Evolutionary conservation across 1,140 invertebrate species (phyloP), one percentile per base, ranked within the genome.

Genomic region (Drosophila kanapiae): DNA sequence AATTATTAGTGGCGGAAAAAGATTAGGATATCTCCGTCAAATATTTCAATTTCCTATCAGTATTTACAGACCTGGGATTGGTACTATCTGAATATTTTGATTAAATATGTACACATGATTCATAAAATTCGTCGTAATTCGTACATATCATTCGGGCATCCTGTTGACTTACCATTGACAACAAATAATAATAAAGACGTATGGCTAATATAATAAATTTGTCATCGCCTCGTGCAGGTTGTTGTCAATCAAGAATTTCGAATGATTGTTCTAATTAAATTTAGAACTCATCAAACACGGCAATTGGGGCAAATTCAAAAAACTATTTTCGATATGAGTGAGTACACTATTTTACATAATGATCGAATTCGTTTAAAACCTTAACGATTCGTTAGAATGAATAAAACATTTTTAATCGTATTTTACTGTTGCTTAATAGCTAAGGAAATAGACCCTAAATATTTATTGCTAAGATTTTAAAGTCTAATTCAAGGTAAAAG

Each of bases 111-210:
- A 33, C 29, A 51, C 29, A 33, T 51, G 18, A 53, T 18, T 35
- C 35, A 68, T n/a, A 13, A 6, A 40, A 35, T 72, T 40, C 10
- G 7, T 27, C 49, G 37, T 16, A 37, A 54, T 11, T 31, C 23
- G 14, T 23, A 43, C 38, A 42, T 43, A 53, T 67, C 58, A 77
- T 35, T 77, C 75, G 61, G 57, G 16, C 75, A 68, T 77, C 63
- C 74, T 78, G 63, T 78, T 78, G 63, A 60, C 49, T 35, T 72
- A n/a, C 33, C 51, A 65, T 7, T 33, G 27, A 23, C n/a, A n/a
- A n/a, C n/a, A n/a, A n/a, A n/a, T n/a, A 63, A 40, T 31, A 57
- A 40, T 8, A 16, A 31, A 29, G 63, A 37, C 38, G 42, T 29
- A 10, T 40, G 27, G 27, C 37, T 10, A 51, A 51, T 16, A 48